Percentiles rank a stretch among this genome's conserved stretches.
Evolutionary conservation across 2,797 vertebrate species (phyloP).

Genomic region (Discoglossus pictus): DNA sequence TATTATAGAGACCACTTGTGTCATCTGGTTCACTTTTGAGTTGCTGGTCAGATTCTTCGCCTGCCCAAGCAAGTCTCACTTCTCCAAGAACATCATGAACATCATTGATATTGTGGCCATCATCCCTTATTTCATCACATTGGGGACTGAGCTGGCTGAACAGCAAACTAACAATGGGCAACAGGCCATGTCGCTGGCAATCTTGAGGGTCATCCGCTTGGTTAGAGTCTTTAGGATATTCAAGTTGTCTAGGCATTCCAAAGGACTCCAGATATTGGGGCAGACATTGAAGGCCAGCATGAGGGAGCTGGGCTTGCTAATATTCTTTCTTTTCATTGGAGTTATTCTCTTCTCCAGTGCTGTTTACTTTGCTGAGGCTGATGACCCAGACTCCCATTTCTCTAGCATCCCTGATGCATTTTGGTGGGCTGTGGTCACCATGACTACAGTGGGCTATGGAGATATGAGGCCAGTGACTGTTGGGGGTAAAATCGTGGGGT

Average conservation of each 20-base stretch:
- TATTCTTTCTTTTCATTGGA: slow-evolving; percentile 96
- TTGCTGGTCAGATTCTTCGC: slow-evolving; percentile 90
- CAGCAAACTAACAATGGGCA: slow-evolving; percentile 83
- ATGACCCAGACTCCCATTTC: slow-evolving; percentile 91
- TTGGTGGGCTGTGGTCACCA: slow-evolving; percentile 98
- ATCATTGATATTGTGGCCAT: slow-evolving; percentile 93
- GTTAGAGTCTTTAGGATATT: slow-evolving; percentile 95
- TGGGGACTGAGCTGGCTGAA: slow-evolving; percentile 91
- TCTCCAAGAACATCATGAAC: slow-evolving; percentile 90
- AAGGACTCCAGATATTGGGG: slow-evolving; percentile 93
- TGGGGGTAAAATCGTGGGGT: slow-evolving; percentile 95
- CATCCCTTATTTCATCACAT: slow-evolving; percentile 95
- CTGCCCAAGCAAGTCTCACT: slow-evolving; percentile 87
- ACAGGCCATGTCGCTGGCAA: slow-evolving; percentile 94
- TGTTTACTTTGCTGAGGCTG: slow-evolving; percentile 90
- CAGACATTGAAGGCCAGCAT: slow-evolving; percentile 95
- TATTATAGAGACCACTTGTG: slow-evolving; percentile 93
- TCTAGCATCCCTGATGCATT: slow-evolving; percentile 97
- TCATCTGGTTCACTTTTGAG: slow-evolving; percentile 97
- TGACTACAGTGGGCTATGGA: slow-evolving; percentile 96
- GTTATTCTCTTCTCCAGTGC: slow-evolving; percentile 97
- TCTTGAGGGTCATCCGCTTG: slow-evolving; percentile 91
- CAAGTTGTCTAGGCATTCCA: slow-evolving; percentile 93
- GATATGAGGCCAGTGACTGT: slow-evolving; percentile 94
- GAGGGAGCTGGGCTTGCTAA: slow-evolving; percentile 92